A percentile compares a stretch with the other conserved stretches of the same genome.
These are phyloP conservation scores for Meghimatium bilineatum DNA, from an alignment of 2,888 invertebrate genomes.

Conservation along the genomic window DNA sequence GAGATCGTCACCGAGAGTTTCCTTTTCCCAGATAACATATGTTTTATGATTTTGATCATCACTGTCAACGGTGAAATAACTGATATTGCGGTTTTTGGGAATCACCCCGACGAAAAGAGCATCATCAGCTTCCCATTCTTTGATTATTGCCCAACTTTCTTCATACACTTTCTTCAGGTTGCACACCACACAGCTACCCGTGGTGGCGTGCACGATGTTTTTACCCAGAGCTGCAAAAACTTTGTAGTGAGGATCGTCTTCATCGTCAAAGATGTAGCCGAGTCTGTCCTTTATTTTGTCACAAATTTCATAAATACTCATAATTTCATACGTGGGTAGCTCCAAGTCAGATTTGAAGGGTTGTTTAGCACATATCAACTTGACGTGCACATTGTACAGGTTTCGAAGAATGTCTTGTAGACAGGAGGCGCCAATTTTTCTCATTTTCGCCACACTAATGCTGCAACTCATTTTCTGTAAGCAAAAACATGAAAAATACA, in stretches of 20 bases:
- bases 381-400: constrained; percentile 58
- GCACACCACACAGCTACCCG: constrained; percentile 45
- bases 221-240: constrained; percentile 45
- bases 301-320: constrained; percentile 39
- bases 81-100: constrained; percentile 36
- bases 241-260: constrained; percentile 30
- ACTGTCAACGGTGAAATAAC: constrained; percentile 46
- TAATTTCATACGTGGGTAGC: constrained; percentile 49
- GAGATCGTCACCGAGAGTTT: constrained; percentile 47
- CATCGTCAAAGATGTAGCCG: constrained; percentile 49
- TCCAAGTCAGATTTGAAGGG: constrained; percentile 54
- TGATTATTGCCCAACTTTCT: constrained; percentile 46
- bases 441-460: constrained; percentile 55
- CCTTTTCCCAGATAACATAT: constrained; percentile 55
- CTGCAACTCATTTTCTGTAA: constrained; percentile 34
- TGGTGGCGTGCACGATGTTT: constrained; percentile 47
- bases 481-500: constrained; percentile 13
- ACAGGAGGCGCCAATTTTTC: constrained; percentile 54
- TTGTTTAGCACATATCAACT: constrained; percentile 48
- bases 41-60: constrained; percentile 51
- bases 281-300: constrained; percentile 49
- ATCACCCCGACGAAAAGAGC: constrained; percentile 54
- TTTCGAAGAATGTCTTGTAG: constrained; percentile 55
- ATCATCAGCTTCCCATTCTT: constrained; percentile 54
- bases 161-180: constrained; percentile 44